Evolutionary conservation across 2,113 vertebrate species (phyloP).

Genomic region (Platysteira castanea): DNA sequence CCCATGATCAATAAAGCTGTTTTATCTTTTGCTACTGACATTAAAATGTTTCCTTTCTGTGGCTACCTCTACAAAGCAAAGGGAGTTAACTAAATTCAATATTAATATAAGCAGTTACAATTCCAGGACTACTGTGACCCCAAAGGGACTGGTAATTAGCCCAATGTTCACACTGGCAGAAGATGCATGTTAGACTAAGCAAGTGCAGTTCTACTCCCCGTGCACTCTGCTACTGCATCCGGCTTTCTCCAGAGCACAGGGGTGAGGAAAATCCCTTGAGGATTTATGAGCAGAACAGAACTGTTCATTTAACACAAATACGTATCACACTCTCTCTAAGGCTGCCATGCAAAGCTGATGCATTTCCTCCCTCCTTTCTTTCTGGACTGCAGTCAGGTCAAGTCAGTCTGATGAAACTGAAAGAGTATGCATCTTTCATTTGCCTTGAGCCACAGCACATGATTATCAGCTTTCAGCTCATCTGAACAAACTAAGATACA

Average conservation of each 20-base stretch:
- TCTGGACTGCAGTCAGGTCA: background rate
- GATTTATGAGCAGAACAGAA: background rate
- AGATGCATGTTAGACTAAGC: background rate
- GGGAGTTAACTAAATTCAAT: background rate
- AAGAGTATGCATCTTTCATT: background rate
- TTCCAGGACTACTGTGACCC: background rate
- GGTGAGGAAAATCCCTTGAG: background rate
- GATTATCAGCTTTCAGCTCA: background rate
- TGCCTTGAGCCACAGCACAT: background rate
- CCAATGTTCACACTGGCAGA: background rate
- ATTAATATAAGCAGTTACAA: background rate
- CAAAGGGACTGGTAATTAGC: background rate
- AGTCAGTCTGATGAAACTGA: background rate
- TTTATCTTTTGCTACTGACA: background rate
- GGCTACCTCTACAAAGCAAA: background rate
- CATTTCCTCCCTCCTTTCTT: background rate
- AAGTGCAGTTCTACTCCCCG: background rate
- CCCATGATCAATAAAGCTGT: background rate
- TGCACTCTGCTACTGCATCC: background rate
- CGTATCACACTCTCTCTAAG: background rate
- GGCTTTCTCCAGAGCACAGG: background rate
- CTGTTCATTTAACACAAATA: background rate
- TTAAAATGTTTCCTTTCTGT: background rate
- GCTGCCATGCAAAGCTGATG: background rate
- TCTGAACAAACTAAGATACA: background rate